Evolutionary conservation across 2,797 vertebrate genomes (phyloP).

Genomic region (Microctenopoma steveboyesi): DNA sequence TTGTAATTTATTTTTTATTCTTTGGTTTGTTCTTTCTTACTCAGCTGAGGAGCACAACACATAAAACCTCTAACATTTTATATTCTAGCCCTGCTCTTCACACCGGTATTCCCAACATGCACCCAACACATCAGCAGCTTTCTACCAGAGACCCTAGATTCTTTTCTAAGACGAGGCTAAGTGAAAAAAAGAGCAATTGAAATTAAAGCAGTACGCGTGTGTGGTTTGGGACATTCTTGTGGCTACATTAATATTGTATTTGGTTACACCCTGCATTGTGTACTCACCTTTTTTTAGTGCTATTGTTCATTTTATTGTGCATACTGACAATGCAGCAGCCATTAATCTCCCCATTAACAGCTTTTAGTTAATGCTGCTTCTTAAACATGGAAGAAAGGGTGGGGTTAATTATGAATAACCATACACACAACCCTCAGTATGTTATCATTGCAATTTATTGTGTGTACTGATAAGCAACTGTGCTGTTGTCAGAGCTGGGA

Average conservation of each 20-base stretch:
- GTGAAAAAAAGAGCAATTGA: background rate
- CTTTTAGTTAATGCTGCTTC: slow-evolving; percentile 19
- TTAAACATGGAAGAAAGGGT: slow-evolving; percentile 14
- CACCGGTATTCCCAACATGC: no score
- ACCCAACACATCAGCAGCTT: no score
- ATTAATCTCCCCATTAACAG: slow-evolving; percentile 49
- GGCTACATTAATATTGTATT: slow-evolving; percentile 30
- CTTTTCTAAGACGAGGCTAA: no score
- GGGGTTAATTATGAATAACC: slow-evolving; percentile 10
- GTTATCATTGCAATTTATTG: background rate
- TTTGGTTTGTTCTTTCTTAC: no score
- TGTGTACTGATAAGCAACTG: slow-evolving; percentile 20
- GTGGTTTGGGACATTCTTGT: slow-evolving; percentile 8
- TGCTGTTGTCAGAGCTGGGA: slow-evolving; percentile 1
- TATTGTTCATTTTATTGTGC: slow-evolving; percentile 20
- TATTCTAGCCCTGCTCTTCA: no score
- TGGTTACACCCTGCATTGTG: slow-evolving; percentile 71
- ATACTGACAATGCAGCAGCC: slow-evolving; percentile 9
- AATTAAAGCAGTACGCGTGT: no score
- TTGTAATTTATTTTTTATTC: no score
- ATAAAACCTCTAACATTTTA: no score
- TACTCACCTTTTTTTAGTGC: slow-evolving; percentile 1
- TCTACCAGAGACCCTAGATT: no score
- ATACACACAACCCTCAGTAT: slow-evolving; percentile 19
- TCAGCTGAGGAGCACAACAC: no score